Percentiles rank a stretch among this genome's conserved stretches.
phyloP scores from a whole-genome alignment of 2,888 invertebrate genomes.

The Bombylius major region DNA sequence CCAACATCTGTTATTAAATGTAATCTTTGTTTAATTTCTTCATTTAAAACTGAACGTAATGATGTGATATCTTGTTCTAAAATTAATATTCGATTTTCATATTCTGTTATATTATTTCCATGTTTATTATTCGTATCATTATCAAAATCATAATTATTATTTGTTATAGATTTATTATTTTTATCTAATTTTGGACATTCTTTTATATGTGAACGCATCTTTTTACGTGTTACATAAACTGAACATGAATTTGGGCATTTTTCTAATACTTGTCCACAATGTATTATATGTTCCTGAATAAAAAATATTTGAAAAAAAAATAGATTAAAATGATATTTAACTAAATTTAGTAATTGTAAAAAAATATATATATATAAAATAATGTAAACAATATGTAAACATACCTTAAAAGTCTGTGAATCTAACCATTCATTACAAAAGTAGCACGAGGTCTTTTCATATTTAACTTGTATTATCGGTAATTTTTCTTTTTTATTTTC shows the following conservation, averaged over 20 bases:
- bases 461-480: constrained; percentile 21
- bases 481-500: too few relatives aligned
- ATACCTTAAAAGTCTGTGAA: constrained; percentile 51
- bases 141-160: constrained; percentile 11
- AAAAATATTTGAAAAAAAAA: background rate
- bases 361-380: constrained; percentile 5
- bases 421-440: constrained; percentile 55
- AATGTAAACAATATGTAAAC: constrained; percentile 7
- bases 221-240: constrained; percentile 53
- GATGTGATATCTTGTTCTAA: constrained; percentile 28
- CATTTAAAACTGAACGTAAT: constrained; percentile 30
- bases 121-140: constrained; percentile 2
- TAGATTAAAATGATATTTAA: background rate
- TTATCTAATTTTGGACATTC: constrained; percentile 33
- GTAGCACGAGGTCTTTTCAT: constrained; percentile 47
- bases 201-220: constrained; percentile 44
- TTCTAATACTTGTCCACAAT: constrained; percentile 59
- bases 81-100: constrained; percentile 23
- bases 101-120: constrained; percentile 12
- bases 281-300: constrained; percentile 48
- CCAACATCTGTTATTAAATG: constrained; percentile 36
- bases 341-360: background rate
- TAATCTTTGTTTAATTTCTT: constrained; percentile 34
- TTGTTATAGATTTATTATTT: constrained; percentile 11
- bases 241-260: constrained; percentile 58